Base-by-base conservation (phyloP, 2,888 invertebrate genomes). In the Gandaritis pyraliata region DNA sequence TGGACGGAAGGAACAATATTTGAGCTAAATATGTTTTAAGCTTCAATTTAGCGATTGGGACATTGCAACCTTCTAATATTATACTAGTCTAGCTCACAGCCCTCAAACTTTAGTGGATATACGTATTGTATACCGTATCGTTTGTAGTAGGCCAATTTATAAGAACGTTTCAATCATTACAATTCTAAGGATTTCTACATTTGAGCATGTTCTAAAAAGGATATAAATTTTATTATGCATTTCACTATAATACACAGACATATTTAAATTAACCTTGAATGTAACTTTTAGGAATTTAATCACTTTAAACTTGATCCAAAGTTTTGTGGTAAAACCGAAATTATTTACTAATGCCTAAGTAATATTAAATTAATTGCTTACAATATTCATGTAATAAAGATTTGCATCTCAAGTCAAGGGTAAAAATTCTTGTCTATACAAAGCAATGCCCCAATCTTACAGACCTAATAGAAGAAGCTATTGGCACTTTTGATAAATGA, bases 1-100 rank as follows among this genome's bases (percentile, higher is more conserved):
- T 90, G 91, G 91, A 92, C 91, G 91, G 91, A 92, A 90, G 90
- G 88, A 83, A 85, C 82, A 72, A 77, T 77, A 75, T 80, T 87
- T 90, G 89, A 90, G 88, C 88, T 78, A 83, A 87, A 71, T 67
- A 77, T 76, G 81, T 71, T 52, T 72, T 66, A 73, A 79, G 75
- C 75, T 53, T 53, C 47, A 65, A 71, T 57, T 60, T 61, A 45
- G 29, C 49, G 73, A 74, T 75, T 58, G 79, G 79, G 77, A 59
- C 63, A 62, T 82, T 83, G 82, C 52, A 46, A 46, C 73, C 64
- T 71, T 67, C 53, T 74, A 75, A 71, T 53, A 61, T 74, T 74
- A 71, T 53, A 61, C 68, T 71, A 73, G 59, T 57, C 55, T 73
- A 65, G 56, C 69, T 83, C 81, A 86, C 81, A 85, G 85, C 83